phyloP scores from a whole-genome alignment of 2,113 vertebrate genomes.

The Dermatemys mawii region DNA sequence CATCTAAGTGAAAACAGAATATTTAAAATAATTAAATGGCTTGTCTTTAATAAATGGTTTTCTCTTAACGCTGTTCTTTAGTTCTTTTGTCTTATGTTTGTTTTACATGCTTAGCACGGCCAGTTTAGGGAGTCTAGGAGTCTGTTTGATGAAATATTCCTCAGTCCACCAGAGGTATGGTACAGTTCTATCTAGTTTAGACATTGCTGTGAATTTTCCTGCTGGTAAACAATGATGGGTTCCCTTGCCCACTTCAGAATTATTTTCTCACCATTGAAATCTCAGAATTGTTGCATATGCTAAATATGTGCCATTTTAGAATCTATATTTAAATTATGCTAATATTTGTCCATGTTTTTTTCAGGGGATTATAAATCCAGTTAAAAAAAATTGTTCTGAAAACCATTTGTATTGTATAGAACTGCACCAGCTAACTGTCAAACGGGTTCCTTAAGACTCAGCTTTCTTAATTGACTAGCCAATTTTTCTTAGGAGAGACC shows the following conservation, averaged over 20 bases:
- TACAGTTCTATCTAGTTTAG: conserved; percentile 78
- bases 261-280: not conserved
- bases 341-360: not conserved
- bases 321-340: not conserved
- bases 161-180: conserved; percentile 79
- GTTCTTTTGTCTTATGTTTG: conserved; percentile 76
- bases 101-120: conserved; percentile 82
- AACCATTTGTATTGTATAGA: not conserved
- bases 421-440: not conserved
- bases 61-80: conserved; percentile 71
- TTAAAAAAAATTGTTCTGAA: not conserved
- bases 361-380: not conserved
- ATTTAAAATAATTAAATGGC: conserved; percentile 39
- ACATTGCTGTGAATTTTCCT: conserved; percentile 69
- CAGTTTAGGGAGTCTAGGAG: conserved; percentile 83
- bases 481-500: not conserved
- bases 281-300: not conserved
- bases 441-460: not conserved
- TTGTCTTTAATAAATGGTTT: conserved; percentile 67
- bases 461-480: not conserved
- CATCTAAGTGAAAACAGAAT: conserved; percentile 1
- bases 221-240: conserved; percentile 19
- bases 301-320: not conserved
- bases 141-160: conserved; percentile 84
- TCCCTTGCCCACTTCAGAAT: not conserved